Evolutionary conservation across 2,797 vertebrate species (phyloP), one percentile per base, ranked within the genome.

Genomic region (Poeciliopsis presidionis): DNA sequence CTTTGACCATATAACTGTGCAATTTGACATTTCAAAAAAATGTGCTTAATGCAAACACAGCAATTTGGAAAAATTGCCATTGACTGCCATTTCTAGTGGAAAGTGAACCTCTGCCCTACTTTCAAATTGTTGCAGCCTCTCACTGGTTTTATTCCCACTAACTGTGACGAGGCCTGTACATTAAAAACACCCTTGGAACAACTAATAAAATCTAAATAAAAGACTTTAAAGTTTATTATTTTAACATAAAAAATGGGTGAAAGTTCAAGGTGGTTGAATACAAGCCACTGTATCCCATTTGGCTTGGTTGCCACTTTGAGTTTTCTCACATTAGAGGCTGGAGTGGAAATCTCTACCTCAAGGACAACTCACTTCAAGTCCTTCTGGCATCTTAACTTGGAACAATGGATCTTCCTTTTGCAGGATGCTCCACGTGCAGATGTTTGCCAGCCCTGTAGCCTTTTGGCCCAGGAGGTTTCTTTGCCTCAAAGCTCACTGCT

Each of bases 401-500:
- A 70, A 70, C 67, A 70, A 70, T 70, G 25, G 67, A 45, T 70
- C 67, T 70, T 70, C 67, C 43, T 70, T 69, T 45, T 45, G 22
- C 65, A 69, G 65, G 65, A 69, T 43, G 76, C 65, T 28, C 1
- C 46, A 41, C 22, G 57, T 79, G 69, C 73, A 83, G 73, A 83
- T 67, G 69, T 79, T 79, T 79, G 69, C 57, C 63, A 79, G 69
- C 6, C n/a, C 13, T 53, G 41, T 49, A 67, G 77, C 77, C 57
- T 67, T 59, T 43, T 55, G 73, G 81, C 72, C 72, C 74, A 7
- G 5, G 82, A 70, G 53, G 78, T 46, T 65, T 69, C 36, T 46
- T 71, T 77, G 63, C 74, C 78, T 74, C 72, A 59, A 70, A 74
- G 63, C 82, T 63, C n/a, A 41, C 71, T 46, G 74, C 74, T 79